Evolutionary conservation across 2,113 vertebrate species (phyloP), one percentile per base, ranked within the genome.

Genomic region (Pardalotus punctatus): DNA sequence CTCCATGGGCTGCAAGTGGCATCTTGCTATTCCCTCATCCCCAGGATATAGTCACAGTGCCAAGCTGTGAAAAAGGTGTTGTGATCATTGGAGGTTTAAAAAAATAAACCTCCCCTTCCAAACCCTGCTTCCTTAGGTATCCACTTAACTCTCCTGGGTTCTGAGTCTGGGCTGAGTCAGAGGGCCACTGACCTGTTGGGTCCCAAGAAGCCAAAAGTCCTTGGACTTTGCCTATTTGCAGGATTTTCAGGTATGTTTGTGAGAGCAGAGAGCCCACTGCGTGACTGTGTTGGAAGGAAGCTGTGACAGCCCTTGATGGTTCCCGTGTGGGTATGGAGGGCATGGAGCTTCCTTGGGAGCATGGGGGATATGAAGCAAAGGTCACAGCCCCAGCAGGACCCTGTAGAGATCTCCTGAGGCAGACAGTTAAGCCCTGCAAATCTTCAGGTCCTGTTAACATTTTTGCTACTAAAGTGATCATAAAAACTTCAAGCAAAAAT

Each of bases 321-420:
- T 14, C 61, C 2, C 2, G 5, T 4, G 18, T 18, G 61, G 53
- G 28, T 4, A 4, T 8, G 4, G 42, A 29, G 45, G 45, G 24
- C 22, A 15, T 4, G 54, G 13, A 50, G 43, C 43, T 11, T 50
- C 48, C 10, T 10, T 50, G n/a, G 42, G 56, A 21, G 2, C 58
- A 6, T 0, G 12, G n/a, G 35, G 38, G 12, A 3, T 11, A 11
- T 10, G 61, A 33, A 25, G 10, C 53, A 9, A 33, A 33, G 17
- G 5, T 31, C 45, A 8, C 70, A n/a, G 14, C 5, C 1, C 24
- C 47, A 57, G 31, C 25, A 7, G 2, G 58, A 42, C 29, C 17
- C 6, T 3, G 4, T 50, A 14, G 66, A 22, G 1, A 1, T 31
- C 50, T 56, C 3, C 3, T 0, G 2, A 58, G 60, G 48, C 70